Evolutionary conservation across 2,113 vertebrate species (phyloP).

Genomic region (Nothoprocta pentlandii): DNA sequence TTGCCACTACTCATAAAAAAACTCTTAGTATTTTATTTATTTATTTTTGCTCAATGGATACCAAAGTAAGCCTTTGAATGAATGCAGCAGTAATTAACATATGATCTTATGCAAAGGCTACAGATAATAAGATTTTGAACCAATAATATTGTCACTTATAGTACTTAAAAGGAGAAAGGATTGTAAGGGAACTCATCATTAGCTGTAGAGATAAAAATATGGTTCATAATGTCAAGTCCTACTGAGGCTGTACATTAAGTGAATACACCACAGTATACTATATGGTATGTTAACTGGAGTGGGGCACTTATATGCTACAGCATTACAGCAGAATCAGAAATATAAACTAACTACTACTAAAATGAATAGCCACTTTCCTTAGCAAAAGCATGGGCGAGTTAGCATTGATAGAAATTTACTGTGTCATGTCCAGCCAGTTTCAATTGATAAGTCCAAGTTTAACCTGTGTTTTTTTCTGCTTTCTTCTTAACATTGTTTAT

Average conservation of each 20-base stretch:
- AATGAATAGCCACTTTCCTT: background rate
- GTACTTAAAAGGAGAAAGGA: background rate
- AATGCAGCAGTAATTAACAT: background rate
- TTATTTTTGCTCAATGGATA: background rate
- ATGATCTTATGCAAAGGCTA: conserved; percentile 20
- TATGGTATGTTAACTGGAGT: background rate
- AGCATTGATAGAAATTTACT: background rate
- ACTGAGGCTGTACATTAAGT: background rate
- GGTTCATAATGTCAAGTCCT: background rate
- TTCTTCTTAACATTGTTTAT: background rate
- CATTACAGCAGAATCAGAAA: background rate
- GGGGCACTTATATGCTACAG: too few species aligned
- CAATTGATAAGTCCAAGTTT: background rate
- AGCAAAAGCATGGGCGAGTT: background rate
- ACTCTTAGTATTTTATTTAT: too few species aligned
- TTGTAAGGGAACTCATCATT: background rate
- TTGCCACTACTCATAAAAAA: background rate
- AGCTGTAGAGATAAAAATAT: background rate
- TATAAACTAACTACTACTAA: background rate
- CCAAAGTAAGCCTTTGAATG: background rate
- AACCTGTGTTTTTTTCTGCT: background rate
- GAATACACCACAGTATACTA: background rate
- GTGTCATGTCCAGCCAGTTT: background rate
- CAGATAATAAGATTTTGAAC: background rate
- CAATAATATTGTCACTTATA: background rate